These are phyloP conservation scores for Dermolepida albohirtum DNA, from an alignment of 2,888 invertebrate genomes.

Conservation along the genomic window DNA sequence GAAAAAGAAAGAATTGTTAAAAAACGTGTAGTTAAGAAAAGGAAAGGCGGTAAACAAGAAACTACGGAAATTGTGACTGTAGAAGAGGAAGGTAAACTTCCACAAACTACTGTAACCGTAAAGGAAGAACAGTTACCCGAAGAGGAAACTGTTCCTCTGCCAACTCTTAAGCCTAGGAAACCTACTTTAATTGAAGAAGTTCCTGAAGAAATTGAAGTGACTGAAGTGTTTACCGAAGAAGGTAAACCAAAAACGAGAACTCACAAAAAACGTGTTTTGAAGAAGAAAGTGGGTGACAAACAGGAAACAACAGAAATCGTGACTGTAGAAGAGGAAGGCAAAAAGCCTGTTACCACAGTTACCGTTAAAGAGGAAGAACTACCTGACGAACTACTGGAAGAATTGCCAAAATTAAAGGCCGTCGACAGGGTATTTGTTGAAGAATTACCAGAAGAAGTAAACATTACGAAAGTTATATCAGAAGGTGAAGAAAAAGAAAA, in stretches of 20 bases:
- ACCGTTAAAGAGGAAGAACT: no score
- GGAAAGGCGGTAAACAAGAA: constrained; percentile 62
- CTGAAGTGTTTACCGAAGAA: constrained; percentile 56
- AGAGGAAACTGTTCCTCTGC: constrained; percentile 45
- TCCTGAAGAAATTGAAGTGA: constrained; percentile 50
- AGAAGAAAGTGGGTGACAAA: no score
- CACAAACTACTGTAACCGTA: constrained; percentile 58
- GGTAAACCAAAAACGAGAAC: constrained; percentile 42
- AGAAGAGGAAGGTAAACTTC: constrained; percentile 61
- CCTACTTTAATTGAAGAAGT: constrained; percentile 47
- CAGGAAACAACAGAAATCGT: no score
- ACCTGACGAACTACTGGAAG: constrained; percentile 48
- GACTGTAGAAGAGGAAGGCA: no score
- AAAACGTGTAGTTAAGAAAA: constrained; percentile 59
- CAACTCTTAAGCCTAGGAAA: no score
- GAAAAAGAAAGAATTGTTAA: constrained; percentile 55
- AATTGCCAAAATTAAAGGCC: constrained; percentile 55
- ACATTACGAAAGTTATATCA: constrained; percentile 56
- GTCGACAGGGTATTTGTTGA: constrained; percentile 56
- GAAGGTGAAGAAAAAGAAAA: constrained; percentile 55
- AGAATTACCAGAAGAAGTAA: constrained; percentile 48
- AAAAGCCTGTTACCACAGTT: no score
- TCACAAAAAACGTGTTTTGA: no score
- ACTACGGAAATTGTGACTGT: constrained; percentile 66
- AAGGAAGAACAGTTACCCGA: constrained; percentile 10